These are phyloP conservation scores for Calosoma granatense DNA, from an alignment of 1,140 invertebrate genomes.

Conservation along the genomic window DNA sequence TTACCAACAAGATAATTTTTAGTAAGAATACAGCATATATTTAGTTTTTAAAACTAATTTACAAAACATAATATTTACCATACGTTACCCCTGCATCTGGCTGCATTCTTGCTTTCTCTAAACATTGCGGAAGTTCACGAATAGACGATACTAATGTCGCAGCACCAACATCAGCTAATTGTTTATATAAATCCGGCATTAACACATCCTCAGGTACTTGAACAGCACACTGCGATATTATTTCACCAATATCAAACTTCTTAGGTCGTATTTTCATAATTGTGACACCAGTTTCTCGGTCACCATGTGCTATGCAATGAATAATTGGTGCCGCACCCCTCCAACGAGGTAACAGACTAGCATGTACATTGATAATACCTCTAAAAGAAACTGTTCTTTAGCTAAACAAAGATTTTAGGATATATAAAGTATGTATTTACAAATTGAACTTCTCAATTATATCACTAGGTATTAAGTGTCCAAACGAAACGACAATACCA, in stretches of 20 bases:
- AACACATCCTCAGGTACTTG: slow-evolving; percentile 49
- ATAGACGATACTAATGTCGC: slow-evolving; percentile 55
- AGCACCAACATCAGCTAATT: slow-evolving; percentile 58
- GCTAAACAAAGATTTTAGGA: too few species aligned
- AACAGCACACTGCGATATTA: slow-evolving; percentile 56
- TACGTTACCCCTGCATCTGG: slow-evolving; percentile 49
- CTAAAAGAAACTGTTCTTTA: slow-evolving; percentile 38
- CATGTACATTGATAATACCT: slow-evolving; percentile 88
- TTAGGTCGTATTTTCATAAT: slow-evolving; percentile 82
- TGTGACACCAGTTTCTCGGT: slow-evolving; percentile 71
- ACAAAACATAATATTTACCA: slow-evolving; percentile 40
- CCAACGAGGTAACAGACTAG: slow-evolving; percentile 84
- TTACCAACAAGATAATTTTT: too few species aligned
- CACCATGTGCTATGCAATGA: slow-evolving; percentile 74
- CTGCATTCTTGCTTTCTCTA: slow-evolving; percentile 50
- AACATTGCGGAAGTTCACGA: slow-evolving; percentile 44
- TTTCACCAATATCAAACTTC: slow-evolving; percentile 80
- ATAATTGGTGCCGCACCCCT: slow-evolving; percentile 82
- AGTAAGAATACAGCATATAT: too few species aligned
- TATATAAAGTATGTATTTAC: too few species aligned
- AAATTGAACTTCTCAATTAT: slow-evolving; percentile 53
- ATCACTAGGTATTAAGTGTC: slow-evolving; percentile 52
- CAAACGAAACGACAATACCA: slow-evolving; percentile 62
- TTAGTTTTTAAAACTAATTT: slow-evolving; percentile 14
- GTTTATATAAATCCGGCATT: slow-evolving; percentile 52